Base-by-base conservation (phyloP, 2,888 invertebrate species). In the Limenitis camilla region DNA sequence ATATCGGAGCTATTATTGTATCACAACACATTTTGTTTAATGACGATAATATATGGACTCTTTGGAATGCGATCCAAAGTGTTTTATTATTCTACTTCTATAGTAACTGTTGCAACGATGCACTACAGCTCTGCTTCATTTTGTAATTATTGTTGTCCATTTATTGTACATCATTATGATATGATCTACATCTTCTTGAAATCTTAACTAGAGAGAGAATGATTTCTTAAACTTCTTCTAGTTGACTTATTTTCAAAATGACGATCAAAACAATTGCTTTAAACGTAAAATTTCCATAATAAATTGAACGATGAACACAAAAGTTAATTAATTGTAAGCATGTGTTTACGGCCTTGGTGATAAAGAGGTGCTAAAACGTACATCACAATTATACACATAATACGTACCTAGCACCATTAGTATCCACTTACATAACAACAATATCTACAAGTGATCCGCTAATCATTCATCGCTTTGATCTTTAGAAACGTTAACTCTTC, bases 141-240 rank as follows among this genome's bases (percentile, higher is more conserved):
- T 78, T 67, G 77, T 83, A 82, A 84, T 86, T 84, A 79, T 77
- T 69, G 71, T 72, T 80, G 78, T 84, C 79, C 81, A 79, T 85
- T 86, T 82, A 80, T 82, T 85, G 84, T 79, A 76, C 74, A 74
- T 81, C 79, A 74, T 82, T 82, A 81, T 79, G 66, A 71, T 73
- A 76, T 83, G 78, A 78, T 78, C 81, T 76, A 81, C 73, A 76
- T 84, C 81, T 79, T 81, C 76, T 79, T 77, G 76, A 76, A 76
- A 76, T 68, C 74, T 69, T 71, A 68, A 63, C 69, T 73, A 33
- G 65, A n/a, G n/a, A n/a, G n/a, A n/a, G n/a, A 46, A 46, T 41
- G 52, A 41, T 46, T 19, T 19, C 19, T 19, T 2, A 2, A 19
- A 19, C 19, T 19, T 19, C 19, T 19, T 1, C 19, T 19, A 19